Base-by-base conservation (phyloP, 2,113 vertebrate genomes). In the Brachyistius frenatus region DNA sequence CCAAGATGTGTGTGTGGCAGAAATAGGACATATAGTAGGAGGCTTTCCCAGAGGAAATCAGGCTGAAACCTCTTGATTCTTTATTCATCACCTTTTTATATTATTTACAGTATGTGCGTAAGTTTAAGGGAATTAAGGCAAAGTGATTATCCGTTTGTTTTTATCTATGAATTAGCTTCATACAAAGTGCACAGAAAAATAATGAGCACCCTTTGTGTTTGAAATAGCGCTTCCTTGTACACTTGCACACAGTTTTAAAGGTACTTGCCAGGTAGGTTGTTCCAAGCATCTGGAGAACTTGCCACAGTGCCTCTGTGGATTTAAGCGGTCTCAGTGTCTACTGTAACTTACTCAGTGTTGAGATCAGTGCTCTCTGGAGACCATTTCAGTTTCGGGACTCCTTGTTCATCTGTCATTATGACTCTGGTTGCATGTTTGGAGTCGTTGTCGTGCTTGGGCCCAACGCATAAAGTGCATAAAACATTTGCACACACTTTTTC, bases 51-150 rank as follows among this genome's bases (percentile, higher is more conserved):
- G 46, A 66, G 76, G 80, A 77, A 15, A 37, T 81, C n/a, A 75
- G 52, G 66, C 67, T 55, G 49, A 39, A 72, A 63, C 57, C 37
- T 37, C 41, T 86, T 86, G 65, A 90, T 83, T 84, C 77, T 88
- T 91, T 84, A 88, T 90, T 89, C 86, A 88, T 91, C 70, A 67
- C 54, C 15, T 85, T 75, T 75, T 76, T 80, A 47, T 89, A 81
- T 88, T 86, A 80, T 79, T 86, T 37, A 81, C 52, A 77, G 23
- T 14, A 68, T 49, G n/a, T 32, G 41, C 53, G 37, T 15, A n/a
- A 9, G 30, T 46, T 70, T 57, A n/a, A 41, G 15, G 32, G 5
- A 39, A 15, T 52, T 50, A 36, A 52, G 65, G 67, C 44, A 23
- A 7, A 73, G 52, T 15, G 23, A 41, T 30, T 36, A 3, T 32